Evolutionary conservation across 2,113 vertebrate species (phyloP), one percentile per base, ranked within the genome.

Genomic region (Neoarius graeffei): DNA sequence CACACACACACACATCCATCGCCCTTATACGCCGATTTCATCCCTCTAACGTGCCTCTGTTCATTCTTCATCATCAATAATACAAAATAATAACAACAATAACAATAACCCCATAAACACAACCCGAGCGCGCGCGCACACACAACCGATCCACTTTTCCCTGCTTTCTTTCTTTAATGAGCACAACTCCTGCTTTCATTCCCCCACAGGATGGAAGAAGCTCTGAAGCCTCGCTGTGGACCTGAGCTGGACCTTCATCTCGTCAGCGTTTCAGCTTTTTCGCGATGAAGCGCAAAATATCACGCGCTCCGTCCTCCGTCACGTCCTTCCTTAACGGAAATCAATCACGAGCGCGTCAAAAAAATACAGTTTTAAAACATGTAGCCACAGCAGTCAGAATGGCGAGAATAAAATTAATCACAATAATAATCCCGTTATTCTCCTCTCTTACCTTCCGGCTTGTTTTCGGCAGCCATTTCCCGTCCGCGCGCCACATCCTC

Each of bases 381-480:
- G 42, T 42, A 42, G 42, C 42, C 42, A 4, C 42, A 42, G 42
- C 42, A 42, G 42, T 42, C 42, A 42, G 4, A 42, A 42, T 4
- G 42, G 42, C 42, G 42, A 17, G 6, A 67, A 56, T 10, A 25
- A 17, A 17, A 67, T 88, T 60, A 88, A 69, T 62, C 69, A 89
- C n/a, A 87, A 85, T 69, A 88, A 90, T 74, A 74, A 83, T 83
- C 83, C 84, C 93, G 92, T 93, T 94, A 94, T 93, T 94, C 92
- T 80, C 54, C 94, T 94, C 95, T 95, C 97, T 97, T 97, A 98
- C 97, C 97, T 98, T 98, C 97, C 97, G 97, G 97, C 97, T 98
- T 98, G 96, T 97, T 98, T 97, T 98, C 97, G 97, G 97, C 97
- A 97, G 97, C 97, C 97, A 98, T 98, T 98, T 98, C 97, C 97